A percentile compares a stretch with the other conserved stretches of the same genome.
Conservation (phyloP, 2,888 invertebrate species). For the Glyphotaelius pellucidus region DNA sequence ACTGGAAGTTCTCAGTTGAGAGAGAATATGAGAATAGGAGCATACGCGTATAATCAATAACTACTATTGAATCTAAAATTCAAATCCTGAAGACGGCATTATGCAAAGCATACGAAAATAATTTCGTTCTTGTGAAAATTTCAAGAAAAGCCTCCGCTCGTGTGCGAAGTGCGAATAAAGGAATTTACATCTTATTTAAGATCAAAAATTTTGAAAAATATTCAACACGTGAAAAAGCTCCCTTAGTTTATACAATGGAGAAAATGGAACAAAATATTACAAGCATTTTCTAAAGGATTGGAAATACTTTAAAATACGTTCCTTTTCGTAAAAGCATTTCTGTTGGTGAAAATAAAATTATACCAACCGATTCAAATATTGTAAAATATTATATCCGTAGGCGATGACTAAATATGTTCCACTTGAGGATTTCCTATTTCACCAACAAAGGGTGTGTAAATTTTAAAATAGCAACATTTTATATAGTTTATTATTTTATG, state of each 20-base stretch:
- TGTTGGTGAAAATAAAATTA: neutral
- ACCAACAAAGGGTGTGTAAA: neutral
- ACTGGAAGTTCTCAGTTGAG: neutral
- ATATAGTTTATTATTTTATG: too few species aligned
- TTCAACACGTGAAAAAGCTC: constrained; percentile 29
- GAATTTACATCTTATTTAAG: constrained; percentile 50
- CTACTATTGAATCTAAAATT: constrained; percentile 20
- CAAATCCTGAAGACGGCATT: constrained; percentile 33
- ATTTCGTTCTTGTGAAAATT: constrained; percentile 38
- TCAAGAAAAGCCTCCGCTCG: neutral
- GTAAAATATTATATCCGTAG: neutral
- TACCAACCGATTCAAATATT: neutral
- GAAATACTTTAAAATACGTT: neutral
- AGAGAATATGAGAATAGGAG: neutral
- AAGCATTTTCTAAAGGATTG: neutral
- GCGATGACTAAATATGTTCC: neutral
- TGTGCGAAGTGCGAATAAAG: constrained; percentile 16
- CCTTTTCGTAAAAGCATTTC: neutral
- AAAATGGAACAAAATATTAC: constrained; percentile 19
- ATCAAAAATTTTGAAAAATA: constrained; percentile 38
- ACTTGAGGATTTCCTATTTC: neutral
- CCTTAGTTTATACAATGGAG: neutral
- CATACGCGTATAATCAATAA: neutral
- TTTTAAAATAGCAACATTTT: neutral
- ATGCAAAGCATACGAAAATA: constrained; percentile 31